phyloP scores from a whole-genome alignment of 2,113 vertebrate species.

The Butorides virescens region DNA sequence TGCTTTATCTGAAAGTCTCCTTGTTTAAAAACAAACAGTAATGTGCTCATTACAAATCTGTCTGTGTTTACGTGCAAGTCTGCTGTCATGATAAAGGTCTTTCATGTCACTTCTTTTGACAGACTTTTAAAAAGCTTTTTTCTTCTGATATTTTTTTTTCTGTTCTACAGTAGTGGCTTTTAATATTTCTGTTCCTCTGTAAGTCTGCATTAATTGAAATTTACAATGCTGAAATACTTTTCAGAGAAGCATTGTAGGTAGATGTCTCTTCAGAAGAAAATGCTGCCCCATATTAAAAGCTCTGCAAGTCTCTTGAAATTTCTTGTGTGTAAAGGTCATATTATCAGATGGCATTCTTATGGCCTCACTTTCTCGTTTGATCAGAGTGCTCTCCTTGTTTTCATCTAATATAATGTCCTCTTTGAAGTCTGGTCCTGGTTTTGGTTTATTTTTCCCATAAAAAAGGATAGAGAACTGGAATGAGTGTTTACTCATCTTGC shows the following conservation, averaged over 20 bases:
- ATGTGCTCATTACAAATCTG: neutral
- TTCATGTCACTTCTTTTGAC: neutral
- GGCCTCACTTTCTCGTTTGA: neutral
- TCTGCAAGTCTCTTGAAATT: neutral
- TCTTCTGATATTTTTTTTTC: neutral
- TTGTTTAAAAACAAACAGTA: constrained; percentile 3
- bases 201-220: neutral
- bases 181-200: neutral
- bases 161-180: neutral
- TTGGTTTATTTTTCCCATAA: neutral
- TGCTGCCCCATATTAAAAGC: neutral
- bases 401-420: neutral
- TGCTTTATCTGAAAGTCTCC: neutral
- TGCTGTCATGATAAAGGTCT: neutral
- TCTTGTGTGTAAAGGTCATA: neutral
- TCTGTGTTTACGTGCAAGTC: neutral
- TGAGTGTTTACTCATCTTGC: neutral
- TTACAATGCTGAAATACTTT: neutral
- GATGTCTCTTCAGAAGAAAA: neutral
- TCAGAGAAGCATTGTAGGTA: neutral
- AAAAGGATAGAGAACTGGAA: neutral
- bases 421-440: neutral
- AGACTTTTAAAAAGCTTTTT: neutral
- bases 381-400: neutral
- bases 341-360: neutral